Evolutionary conservation across 2,888 invertebrate species (phyloP), one percentile per base, ranked within the genome.

Genomic region (Acanthosoma haemorrhoidale): DNA sequence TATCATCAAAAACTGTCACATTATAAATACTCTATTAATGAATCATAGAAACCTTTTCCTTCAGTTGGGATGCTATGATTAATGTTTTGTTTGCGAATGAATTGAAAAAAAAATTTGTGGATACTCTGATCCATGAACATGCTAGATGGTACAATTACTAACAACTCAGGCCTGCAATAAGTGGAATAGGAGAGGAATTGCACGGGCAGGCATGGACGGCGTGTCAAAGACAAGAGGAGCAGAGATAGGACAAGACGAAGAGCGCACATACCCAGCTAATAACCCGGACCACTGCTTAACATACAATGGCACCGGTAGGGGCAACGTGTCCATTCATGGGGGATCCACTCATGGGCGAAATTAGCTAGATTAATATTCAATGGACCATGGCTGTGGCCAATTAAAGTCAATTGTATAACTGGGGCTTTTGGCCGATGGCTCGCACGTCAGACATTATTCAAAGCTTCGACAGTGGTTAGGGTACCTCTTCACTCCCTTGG

Each of bases 201-300:
- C 3, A 1, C n/a, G 39, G 4, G 16, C 25, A 11, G 25, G 25
- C n/a, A n/a, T 21, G 25, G 25, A 43, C 43, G 21, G 21, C 21
- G 51, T 51, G 51, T 51, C 51, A 51, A 51, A 51, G 51, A 51
- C 51, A 51, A 18, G 51, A 51, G 51, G 51, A 18, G n/a, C n/a
- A 25, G 51, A 51, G 51, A 51, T n/a, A n/a, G n/a, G n/a, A n/a
- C 51, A 25, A 21, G 51, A 25, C 21, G 51, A 25, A 13, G 21
- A 21, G 25, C 25, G n/a, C 25, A 51, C 25, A 51, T 51, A 25
- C 51, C 51, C 25, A 3, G 51, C 51, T 51, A 51, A 51, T 51
- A 51, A 51, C 51, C 51, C n/a, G n/a, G 29, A 51, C 25, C 13
- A 25, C 51, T 51, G 51, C 6, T 51, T 51, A 51, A 29, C 51